These are phyloP conservation scores for Malurus leucopterus DNA, from an alignment of 2,797 vertebrate species.

Conservation along the genomic window DNA sequence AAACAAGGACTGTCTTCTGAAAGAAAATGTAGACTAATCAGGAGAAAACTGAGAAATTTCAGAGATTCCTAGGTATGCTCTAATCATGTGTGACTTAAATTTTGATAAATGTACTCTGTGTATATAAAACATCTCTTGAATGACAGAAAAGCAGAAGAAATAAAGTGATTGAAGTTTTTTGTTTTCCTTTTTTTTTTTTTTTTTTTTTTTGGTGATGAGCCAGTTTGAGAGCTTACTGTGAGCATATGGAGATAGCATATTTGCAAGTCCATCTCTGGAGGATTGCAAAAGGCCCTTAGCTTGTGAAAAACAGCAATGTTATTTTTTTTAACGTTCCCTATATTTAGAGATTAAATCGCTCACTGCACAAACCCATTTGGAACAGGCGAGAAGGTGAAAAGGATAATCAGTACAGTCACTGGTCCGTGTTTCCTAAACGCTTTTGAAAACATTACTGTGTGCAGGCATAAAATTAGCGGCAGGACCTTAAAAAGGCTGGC, in stretches of 20 bases:
- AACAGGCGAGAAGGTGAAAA: slow-evolving; percentile 97
- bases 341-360: slow-evolving; percentile 99
- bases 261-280: slow-evolving; percentile 85
- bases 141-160: slow-evolving; percentile 67
- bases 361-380: slow-evolving; percentile 99
- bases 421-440: slow-evolving; percentile 99
- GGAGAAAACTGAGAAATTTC: slow-evolving; percentile 31
- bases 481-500: slow-evolving; percentile 99
- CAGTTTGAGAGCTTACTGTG: slow-evolving; percentile 77
- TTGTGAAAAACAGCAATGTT: slow-evolving; percentile 95
- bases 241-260: slow-evolving; percentile 85
- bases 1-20: not conserved
- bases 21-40: not conserved
- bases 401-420: slow-evolving; percentile 99
- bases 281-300: slow-evolving; percentile 90
- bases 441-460: slow-evolving; percentile 99
- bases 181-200: slow-evolving; percentile 39
- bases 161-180: slow-evolving; percentile 64
- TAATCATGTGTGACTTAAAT: slow-evolving; percentile 31
- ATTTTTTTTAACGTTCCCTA: slow-evolving; percentile 97
- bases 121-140: slow-evolving; percentile 63
- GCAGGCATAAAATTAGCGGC: slow-evolving; percentile 99
- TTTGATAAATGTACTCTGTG: slow-evolving; percentile 55
- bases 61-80: not conserved
- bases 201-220: slow-evolving; percentile 71